Percentiles rank a stretch among this genome's conserved stretches.
phyloP scores from a whole-genome alignment of 35 echinoderm and acorn worm species.

The Apostichopus japonicus region DNA sequence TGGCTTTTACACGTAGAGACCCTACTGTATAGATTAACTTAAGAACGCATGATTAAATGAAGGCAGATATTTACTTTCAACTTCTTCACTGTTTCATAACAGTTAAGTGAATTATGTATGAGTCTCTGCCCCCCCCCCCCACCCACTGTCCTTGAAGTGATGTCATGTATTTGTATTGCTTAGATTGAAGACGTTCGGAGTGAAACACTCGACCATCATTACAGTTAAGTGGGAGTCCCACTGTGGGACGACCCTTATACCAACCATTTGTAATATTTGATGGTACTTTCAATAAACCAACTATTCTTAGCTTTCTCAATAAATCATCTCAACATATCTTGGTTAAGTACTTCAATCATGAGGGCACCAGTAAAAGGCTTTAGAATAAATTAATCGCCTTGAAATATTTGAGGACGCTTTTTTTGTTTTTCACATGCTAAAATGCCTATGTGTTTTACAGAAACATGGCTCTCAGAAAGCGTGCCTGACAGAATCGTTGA shows the following conservation, averaged over 20 bases:
- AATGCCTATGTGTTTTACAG: constrained; percentile 62
- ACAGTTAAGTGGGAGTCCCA: constrained; percentile 19
- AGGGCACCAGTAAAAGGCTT: no score
- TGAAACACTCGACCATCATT: not conserved
- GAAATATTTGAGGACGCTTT: no score
- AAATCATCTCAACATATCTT: not conserved
- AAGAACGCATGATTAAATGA: no score
- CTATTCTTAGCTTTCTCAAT: not conserved
- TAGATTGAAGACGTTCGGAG: not conserved
- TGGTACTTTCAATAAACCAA: constrained; percentile 19
- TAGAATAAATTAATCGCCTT: no score
- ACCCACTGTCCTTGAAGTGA: no score
- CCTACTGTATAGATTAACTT: no score
- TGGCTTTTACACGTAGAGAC: no score
- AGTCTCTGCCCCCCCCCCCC: no score
- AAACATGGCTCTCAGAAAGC: constrained; percentile 36
- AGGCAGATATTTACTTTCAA: no score
- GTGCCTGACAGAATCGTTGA: constrained; percentile 16
- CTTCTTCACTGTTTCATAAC: no score
- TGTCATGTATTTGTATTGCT: not conserved
- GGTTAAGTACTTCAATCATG: not conserved
- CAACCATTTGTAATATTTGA: constrained; percentile 17
- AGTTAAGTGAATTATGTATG: no score
- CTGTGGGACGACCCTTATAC: not conserved
- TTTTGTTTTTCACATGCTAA: no score